A percentile compares a stretch with the other conserved stretches of the same genome.
Evolutionary conservation across 2,888 invertebrate species (phyloP).

Genomic region (Dynastes hyllus): DNA sequence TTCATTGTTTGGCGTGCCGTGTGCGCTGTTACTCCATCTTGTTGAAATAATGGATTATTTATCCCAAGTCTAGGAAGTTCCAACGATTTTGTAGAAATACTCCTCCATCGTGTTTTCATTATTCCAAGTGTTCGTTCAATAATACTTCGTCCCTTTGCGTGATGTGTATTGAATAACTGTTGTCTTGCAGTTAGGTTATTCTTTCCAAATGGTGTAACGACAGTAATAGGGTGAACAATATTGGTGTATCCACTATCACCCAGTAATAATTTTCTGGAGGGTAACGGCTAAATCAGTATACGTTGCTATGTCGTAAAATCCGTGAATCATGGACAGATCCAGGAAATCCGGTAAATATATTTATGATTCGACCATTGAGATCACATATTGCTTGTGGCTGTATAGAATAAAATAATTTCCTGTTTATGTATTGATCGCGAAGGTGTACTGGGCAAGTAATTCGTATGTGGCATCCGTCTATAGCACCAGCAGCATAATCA

Average conservation of each 20-base stretch:
- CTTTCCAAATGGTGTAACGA: background rate
- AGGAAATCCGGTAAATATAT: slow-evolving; percentile 1
- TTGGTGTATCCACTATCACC: background rate
- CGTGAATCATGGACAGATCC: background rate
- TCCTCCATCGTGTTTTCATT: background rate
- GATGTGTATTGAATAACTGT: background rate
- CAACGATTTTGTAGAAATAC: background rate
- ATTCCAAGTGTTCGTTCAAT: background rate
- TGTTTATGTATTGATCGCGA: background rate
- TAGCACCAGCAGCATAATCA: background rate
- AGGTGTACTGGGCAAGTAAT: background rate
- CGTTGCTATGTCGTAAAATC: background rate
- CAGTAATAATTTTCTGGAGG: background rate
- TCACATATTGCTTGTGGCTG: background rate
- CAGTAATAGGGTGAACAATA: background rate
- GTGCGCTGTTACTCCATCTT: too few species aligned
- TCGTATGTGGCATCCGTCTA: background rate
- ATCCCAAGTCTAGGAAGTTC: background rate
- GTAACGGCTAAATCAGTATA: background rate
- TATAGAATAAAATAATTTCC: slow-evolving; percentile 4
- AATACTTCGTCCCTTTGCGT: background rate
- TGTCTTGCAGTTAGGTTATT: background rate
- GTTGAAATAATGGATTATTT: too few species aligned
- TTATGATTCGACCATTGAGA: background rate
- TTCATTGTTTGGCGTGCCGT: too few species aligned